Base-by-base conservation (phyloP, 2,797 vertebrate genomes). In the Acanthurus lineatus region DNA sequence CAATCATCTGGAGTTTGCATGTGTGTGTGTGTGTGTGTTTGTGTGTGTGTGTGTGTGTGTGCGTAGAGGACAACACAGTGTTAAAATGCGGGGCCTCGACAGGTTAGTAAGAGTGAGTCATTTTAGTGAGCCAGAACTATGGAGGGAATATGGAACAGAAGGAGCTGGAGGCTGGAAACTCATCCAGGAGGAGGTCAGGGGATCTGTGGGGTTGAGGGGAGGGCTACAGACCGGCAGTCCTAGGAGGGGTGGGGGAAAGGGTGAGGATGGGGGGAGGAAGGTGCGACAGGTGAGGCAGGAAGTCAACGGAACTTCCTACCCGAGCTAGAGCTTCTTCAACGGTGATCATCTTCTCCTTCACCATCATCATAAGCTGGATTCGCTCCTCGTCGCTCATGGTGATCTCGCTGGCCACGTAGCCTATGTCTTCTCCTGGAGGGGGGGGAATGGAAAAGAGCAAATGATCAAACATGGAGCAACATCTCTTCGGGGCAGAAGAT, bases 291-390 rank as follows among this genome's bases (percentile, higher is more conserved):
- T 57, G 60, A 67, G 16, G n/a, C 7, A n/a, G 51, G 28, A 25
- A 40, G 49, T 42, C 19, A 16, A 11, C 2, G 51, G 35, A 10
- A 52, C 54, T 51, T 82, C 96, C 91, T 96, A 99, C 98, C 97
- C 98, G 95, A 49, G 97, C 97, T 20, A 99, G 95, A 0, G 98
- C 98, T 92, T 99, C 98, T 83, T 99, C 98, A 6, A 99, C 98
- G 0, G 98, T 99, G 88, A 99, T 99, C 97, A 99, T 99, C 95
- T 99, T 99, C 83, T 99, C 98, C 76, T 99, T 99, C 76, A 99
- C 98, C 98, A 99, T 99, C 98, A 99, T 98, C 98, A 99, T 99
- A 17, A 99, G 95, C 84, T 99, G 97, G 87, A 99, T 99, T 47
- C 98, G 95, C 17, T 99, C 98, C 74, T 99, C 98, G 2, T 99